These are phyloP conservation scores for Mya arenaria DNA, from an alignment of 1,140 invertebrate species.

Conservation along the genomic window DNA sequence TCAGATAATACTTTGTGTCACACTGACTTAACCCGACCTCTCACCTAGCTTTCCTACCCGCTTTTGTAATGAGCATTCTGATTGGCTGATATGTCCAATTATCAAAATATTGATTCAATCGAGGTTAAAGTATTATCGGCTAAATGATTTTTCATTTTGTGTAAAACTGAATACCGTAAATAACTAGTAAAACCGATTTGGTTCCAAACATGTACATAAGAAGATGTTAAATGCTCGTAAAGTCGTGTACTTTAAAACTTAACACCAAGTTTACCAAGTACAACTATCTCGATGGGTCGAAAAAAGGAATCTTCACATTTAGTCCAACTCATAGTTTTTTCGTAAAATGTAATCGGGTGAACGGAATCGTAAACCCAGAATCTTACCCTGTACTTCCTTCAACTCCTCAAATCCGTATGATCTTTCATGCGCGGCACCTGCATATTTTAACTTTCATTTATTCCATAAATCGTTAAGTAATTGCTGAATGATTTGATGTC, in stretches of 20 bases:
- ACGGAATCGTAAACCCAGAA: constrained; percentile 40
- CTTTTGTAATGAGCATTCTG: constrained; percentile 30
- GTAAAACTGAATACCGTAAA: constrained; percentile 39
- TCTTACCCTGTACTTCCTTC: neutral
- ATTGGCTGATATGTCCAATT: constrained; percentile 24
- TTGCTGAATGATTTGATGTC: constrained; percentile 19
- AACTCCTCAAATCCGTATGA: constrained; percentile 21
- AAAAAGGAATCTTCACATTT: constrained; percentile 13
- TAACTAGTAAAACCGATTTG: constrained; percentile 26
- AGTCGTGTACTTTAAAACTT: no score
- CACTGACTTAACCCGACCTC: constrained; percentile 13
- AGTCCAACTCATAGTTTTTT: constrained; percentile 15
- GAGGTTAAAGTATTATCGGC: constrained; percentile 31
- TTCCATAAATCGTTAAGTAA: constrained; percentile 45
- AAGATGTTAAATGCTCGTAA: neutral
- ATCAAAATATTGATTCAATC: constrained; percentile 43
- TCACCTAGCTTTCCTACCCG: constrained; percentile 9
- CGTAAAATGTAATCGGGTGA: constrained; percentile 43
- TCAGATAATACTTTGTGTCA: constrained; percentile 32
- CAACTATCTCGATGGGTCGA: no score
- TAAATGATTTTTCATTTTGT: constrained; percentile 53
- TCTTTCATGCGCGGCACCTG: constrained; percentile 37
- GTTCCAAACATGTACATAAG: neutral
- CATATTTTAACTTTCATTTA: constrained; percentile 34
- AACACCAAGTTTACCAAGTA: neutral